These are phyloP conservation scores for Apamea crenata DNA, from an alignment of 2,888 invertebrate genomes.

Conservation along the genomic window DNA sequence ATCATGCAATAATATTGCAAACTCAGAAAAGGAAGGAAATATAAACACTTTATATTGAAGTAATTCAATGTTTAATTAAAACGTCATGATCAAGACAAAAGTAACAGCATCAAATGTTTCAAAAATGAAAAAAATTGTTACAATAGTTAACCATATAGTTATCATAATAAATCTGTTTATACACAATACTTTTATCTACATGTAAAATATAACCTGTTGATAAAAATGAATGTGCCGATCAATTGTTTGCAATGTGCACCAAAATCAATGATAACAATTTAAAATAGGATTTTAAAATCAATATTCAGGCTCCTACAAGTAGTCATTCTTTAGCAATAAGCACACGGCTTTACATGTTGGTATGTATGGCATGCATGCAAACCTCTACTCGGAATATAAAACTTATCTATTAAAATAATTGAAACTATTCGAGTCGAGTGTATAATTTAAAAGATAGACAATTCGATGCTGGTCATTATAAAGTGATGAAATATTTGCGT, in stretches of 20 bases:
- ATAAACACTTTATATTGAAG: slow-evolving; percentile 68
- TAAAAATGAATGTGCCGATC: slow-evolving; percentile 46
- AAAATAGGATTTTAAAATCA: slow-evolving; percentile 42
- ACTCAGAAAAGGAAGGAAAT: slow-evolving; percentile 36
- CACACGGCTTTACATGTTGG: slow-evolving; percentile 25
- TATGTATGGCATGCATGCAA: slow-evolving; percentile 43
- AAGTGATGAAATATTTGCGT: slow-evolving; percentile 68
- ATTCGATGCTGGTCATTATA: slow-evolving; percentile 65
- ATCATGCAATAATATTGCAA: slow-evolving; percentile 18
- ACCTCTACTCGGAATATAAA: slow-evolving; percentile 41
- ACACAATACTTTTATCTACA: slow-evolving; percentile 72
- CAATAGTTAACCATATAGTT: slow-evolving; percentile 73
- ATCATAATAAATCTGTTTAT: slow-evolving; percentile 73
- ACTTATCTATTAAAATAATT: slow-evolving; percentile 54
- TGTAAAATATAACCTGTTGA: slow-evolving; percentile 62
- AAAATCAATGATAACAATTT: slow-evolving; percentile 45
- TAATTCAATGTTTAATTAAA: slow-evolving; percentile 88
- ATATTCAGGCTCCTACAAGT: slow-evolving; percentile 35
- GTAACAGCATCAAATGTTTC: slow-evolving; percentile 87
- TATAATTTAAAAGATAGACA: slow-evolving; percentile 56
- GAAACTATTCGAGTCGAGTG: slow-evolving; percentile 63
- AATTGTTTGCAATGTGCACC: slow-evolving; percentile 46
- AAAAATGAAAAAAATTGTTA: slow-evolving; percentile 82
- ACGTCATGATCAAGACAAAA: slow-evolving; percentile 88
- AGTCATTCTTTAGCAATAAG: slow-evolving; percentile 35